A percentile compares a stretch with the other conserved stretches of the same genome.
phyloP scores from a whole-genome alignment of 2,113 vertebrate species.

The Sitta europaea region DNA sequence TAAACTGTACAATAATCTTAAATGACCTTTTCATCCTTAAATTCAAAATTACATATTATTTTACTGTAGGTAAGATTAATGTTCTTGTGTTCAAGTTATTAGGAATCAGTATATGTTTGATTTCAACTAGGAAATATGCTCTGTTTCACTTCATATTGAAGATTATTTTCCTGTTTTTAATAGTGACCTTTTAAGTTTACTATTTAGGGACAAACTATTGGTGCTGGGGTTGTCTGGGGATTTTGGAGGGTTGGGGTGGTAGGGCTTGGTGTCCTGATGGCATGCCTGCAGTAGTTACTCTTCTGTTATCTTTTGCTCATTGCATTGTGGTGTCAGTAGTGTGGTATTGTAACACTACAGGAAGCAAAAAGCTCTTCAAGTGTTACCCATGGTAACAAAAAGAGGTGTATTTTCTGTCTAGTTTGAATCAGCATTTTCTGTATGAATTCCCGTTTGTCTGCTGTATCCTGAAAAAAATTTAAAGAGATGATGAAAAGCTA shows the following conservation, averaged over 20 bases:
- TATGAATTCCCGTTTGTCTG: neutral
- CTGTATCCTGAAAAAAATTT: neutral
- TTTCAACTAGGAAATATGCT: neutral
- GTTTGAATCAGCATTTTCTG: neutral
- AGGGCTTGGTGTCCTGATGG: neutral
- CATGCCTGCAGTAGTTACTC: neutral
- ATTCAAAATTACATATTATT: neutral
- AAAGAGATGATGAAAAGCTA: neutral
- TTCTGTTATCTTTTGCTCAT: neutral
- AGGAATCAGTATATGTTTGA: neutral
- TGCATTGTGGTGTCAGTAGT: neutral
- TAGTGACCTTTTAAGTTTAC: neutral
- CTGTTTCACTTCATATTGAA: neutral
- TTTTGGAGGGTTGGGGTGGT: fast-evolving
- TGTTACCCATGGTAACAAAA: neutral
- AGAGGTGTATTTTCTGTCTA: neutral
- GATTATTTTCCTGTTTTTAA: neutral
- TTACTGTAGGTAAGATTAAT: neutral
- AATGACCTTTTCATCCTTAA: neutral
- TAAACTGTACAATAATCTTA: neutral
- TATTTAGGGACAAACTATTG: neutral
- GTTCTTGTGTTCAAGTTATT: neutral
- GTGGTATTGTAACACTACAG: neutral
- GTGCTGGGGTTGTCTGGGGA: neutral
- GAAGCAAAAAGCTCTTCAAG: neutral